Percentiles rank a stretch among this genome's conserved stretches.
phyloP scores from a whole-genome alignment of 1,140 invertebrate species.

The Zaprionus ornatus region DNA sequence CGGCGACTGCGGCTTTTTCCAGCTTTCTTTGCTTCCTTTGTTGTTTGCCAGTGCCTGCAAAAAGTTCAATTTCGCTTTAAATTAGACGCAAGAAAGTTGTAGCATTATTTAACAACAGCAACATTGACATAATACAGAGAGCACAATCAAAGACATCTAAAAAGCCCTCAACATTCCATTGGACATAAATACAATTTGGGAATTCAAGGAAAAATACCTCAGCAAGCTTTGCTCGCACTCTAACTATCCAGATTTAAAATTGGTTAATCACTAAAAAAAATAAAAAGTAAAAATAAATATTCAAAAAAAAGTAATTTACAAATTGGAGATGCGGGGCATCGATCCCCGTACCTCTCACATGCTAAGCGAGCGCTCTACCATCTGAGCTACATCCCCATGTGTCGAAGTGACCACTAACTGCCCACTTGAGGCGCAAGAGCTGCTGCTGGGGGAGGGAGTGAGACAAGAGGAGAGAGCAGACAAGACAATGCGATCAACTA shows the following conservation, averaged over 20 bases:
- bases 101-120: background rate
- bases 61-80: constrained; percentile 21
- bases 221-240: too few species aligned
- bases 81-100: constrained; percentile 9
- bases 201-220: too few species aligned
- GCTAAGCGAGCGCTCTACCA: constrained; percentile 94
- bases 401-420: background rate
- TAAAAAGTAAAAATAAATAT: background rate
- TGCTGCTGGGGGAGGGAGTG: background rate
- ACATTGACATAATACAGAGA: too few species aligned
- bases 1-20: constrained; percentile 19
- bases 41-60: constrained; percentile 9
- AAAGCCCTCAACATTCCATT: too few species aligned
- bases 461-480: background rate
- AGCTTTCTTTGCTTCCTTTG: background rate
- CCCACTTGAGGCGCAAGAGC: background rate
- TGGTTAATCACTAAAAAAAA: background rate
- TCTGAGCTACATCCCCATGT: constrained; percentile 86
- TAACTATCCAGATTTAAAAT: background rate
- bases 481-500: constrained; percentile 15
- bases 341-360: constrained; percentile 93
- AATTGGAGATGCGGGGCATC: constrained; percentile 88
- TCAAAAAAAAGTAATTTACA: constrained; percentile 5
- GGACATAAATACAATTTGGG: too few species aligned
- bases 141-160: too few species aligned